Evolutionary conservation across 2,113 vertebrate species (phyloP), one percentile per base, ranked within the genome.

Genomic region (Henicopernis longicauda): DNA sequence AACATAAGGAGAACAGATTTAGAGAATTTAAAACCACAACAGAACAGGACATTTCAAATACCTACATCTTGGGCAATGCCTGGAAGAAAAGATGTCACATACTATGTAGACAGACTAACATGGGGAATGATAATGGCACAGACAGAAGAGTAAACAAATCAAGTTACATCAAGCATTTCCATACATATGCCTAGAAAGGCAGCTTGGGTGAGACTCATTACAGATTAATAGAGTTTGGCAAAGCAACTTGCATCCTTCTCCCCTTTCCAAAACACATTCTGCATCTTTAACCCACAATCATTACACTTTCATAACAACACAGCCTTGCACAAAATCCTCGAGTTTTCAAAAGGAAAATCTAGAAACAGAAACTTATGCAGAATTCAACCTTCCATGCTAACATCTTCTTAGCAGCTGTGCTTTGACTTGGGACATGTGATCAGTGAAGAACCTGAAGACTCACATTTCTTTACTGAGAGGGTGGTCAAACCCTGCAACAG

Each of bases 111-210:
- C 21, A 82, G 26, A 82, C 2, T 29, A 76, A 67, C 6, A 11
- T 0, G 1, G 20, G 20, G 16, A 74, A 76, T 14, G 14, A 14
- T 3, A 50, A 63, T 4, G 6, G 27, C 47, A 84, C 27, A 63
- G 5, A 20, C 16, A 82, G 36, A 62, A 65, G 9, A 63, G 2
- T 20, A 54, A 36, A 67, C 10, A 9, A 10, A 42, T 18, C 17
- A 38, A 59, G 47, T 54, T 12, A 27, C 0, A 2, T 7, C 6
- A 42, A 69, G 29, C 6, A 11, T n/a, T 83, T 58, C 20, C 13
- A 10, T 36, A 62, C 12, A n/a, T 32, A 62, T 1, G 17, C 7
- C 0, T 0, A 76, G 23, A 88, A 69, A 47, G 4, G 18, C 27
- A 50, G 61, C 70, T 73, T 17, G 42, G 63, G 55, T 10, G 26